Base-by-base conservation (phyloP, 2,888 invertebrate species). In the Nesidiocoris tenuis region DNA sequence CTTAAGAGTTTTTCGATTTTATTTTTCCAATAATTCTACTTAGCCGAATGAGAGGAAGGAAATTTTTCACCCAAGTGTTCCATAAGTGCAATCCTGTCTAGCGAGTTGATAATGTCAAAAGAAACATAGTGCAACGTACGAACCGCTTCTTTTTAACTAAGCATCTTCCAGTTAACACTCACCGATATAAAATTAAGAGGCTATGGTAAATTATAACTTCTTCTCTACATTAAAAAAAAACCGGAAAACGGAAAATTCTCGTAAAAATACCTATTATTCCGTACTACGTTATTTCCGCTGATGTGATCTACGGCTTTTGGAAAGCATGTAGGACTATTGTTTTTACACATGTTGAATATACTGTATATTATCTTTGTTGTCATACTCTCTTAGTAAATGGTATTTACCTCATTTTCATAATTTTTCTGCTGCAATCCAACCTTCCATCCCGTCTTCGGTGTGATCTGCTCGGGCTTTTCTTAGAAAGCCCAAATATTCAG, bases 381-480 rank as follows among this genome's bases (percentile, higher is more conserved):
- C 78, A 79, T 78, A 77, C 77, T 77, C 79, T 79, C 79, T 79
- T 79, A 79, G 79, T 79, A 79, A 79, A 79, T 78, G 79, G 78
- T 78, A 79, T 78, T 79, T 78, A 78, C 77, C 77, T 72, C 76
- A 76, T 39, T 39, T 12, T 39, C n/a, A n/a, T n/a, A n/a, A n/a
- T n/a, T n/a, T n/a, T n/a, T n/a, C n/a, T n/a, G n/a, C n/a, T n/a
- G n/a, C n/a, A n/a, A n/a, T n/a, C n/a, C n/a, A n/a, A n/a, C n/a
- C n/a, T n/a, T n/a, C n/a, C n/a, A n/a, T n/a, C n/a, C n/a, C n/a
- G n/a, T n/a, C n/a, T n/a, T n/a, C n/a, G n/a, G n/a, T n/a, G n/a
- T n/a, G n/a, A n/a, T n/a, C n/a, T n/a, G n/a, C n/a, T n/a, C n/a
- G n/a, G n/a, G n/a, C n/a, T n/a, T n/a, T n/a, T n/a, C n/a, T n/a